Conservation (phyloP, 2,113 vertebrate species). For the Solenodon paradoxus region DNA sequence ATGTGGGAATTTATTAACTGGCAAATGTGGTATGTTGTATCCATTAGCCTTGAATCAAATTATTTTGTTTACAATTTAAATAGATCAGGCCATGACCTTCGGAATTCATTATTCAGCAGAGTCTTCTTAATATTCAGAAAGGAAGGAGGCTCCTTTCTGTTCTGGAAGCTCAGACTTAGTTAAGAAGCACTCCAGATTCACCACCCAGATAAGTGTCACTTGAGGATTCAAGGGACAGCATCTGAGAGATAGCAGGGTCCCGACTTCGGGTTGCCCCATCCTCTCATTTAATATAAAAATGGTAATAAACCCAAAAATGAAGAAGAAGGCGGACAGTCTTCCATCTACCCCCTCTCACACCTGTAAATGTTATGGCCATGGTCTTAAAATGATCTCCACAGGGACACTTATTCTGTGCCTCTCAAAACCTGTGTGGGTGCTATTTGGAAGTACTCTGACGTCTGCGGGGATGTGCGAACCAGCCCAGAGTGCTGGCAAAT, state of each 20-base stretch:
- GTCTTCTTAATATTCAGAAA: neutral
- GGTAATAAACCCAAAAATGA: neutral
- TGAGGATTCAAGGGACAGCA: neutral
- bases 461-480: neutral
- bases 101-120: neutral
- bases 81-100: neutral
- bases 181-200: neutral
- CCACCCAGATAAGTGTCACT: neutral
- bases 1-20: neutral
- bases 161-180: neutral
- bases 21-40: neutral
- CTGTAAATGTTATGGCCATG: neutral
- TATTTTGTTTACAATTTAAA: slow-evolving; percentile 31
- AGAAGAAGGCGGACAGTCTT: neutral
- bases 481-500: neutral
- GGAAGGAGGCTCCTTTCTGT: neutral
- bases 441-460: neutral
- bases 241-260: neutral
- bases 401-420: neutral
- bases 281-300: neutral
- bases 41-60: neutral
- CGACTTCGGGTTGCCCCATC: neutral
- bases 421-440: neutral
- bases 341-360: neutral
- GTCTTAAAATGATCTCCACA: neutral